Evolutionary conservation across 2,113 vertebrate species (phyloP), one percentile per base, ranked within the genome.

Genomic region (Cygnus atratus): DNA sequence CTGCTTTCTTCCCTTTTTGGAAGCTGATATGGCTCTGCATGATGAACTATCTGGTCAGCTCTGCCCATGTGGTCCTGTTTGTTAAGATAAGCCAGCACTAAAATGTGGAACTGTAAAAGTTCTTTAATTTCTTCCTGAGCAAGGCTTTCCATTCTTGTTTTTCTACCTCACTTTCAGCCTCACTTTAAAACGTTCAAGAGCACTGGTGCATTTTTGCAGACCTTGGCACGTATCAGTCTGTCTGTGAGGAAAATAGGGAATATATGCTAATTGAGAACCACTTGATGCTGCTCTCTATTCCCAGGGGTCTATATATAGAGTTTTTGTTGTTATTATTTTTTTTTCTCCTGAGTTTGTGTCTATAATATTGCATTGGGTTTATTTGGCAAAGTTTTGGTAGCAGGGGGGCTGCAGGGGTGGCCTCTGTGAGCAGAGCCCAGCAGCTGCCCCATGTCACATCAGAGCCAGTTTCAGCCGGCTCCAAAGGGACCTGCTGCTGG

Each of bases 1-100:
- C 76, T 93, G 89, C 81, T 95, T 95, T 77, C 50, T 74, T 93
- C 55, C 31, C 31, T 28, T 81, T 93, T 95, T 81, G 73, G 55
- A 91, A 91, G 29, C 68, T 33, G 22, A 86, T 46, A 77, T 48
- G 83, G 9, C 25, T 61, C 17, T 90, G 26, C 35, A 26, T 80
- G 59, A 70, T 74, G 44, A 91, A 86, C 35, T 10, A n/a, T 66
- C 55, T 71, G 76, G 72, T 91, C 87, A 96, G 33, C 24, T 77
- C 44, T 87, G 24, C 18, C 54, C 33, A 44, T 50, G 12, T 3
- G 15, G 44, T 91, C 37, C n/a, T 81, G 28, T 39, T 86, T 70
- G 12, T 76, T 93, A 57, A 10, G 70, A 16, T n/a, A 71, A 46
- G 5, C 29, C 75, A 43, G 62, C 16, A 75, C 41, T 3, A 82